Base-by-base conservation (phyloP, 2,888 invertebrate species). In the Salticus scenicus region DNA sequence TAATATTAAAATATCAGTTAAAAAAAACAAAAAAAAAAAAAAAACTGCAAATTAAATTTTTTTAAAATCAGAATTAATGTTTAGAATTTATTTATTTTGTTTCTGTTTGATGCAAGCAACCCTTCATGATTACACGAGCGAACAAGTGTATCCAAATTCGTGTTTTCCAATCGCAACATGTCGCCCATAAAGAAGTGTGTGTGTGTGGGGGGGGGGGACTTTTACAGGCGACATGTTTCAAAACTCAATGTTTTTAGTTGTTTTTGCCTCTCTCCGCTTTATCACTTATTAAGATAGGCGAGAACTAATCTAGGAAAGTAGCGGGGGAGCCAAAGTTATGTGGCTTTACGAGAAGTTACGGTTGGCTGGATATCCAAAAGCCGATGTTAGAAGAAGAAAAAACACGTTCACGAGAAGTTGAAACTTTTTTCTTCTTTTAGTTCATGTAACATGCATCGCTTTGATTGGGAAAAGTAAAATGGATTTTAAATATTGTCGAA, bases 301-400 rank as follows among this genome's bases (percentile, higher is more conserved):
- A 5, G 57, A 57, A 57, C 57, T 57, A n/a, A 57, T 57, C 24
- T 57, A 57, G 57, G 57, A 57, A 24, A 57, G 57, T 57, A 57
- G 57, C 57, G 57, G 24, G 24, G 57, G 24, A 57, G 57, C 20
- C 4, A 17, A 57, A 57, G 20, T 57, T 24, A 57, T 57, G 57
- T 20, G 24, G 24, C 24, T 47, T 37, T 57, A 4, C 57, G 57
- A 57, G 24, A 57, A 20, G 24, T 24, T 4, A 78, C 64, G 78
- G 64, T 57, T 69, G 42, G 37, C 20, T 71, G 78, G 78, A 71
- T 57, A 64, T 41, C n/a, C n/a, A n/a, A 37, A 64, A 42, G 31
- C 31, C 41, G 24, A 63, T 17, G 17, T 17, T n/a, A 27, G 27
- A 51, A 31, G 24, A 24, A 12, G 2, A 12, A 57, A 24, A 57